A percentile compares a stretch with the other conserved stretches of the same genome.
Conservation (phyloP, 2,113 vertebrate genomes). For the Chunga burmeisteri region DNA sequence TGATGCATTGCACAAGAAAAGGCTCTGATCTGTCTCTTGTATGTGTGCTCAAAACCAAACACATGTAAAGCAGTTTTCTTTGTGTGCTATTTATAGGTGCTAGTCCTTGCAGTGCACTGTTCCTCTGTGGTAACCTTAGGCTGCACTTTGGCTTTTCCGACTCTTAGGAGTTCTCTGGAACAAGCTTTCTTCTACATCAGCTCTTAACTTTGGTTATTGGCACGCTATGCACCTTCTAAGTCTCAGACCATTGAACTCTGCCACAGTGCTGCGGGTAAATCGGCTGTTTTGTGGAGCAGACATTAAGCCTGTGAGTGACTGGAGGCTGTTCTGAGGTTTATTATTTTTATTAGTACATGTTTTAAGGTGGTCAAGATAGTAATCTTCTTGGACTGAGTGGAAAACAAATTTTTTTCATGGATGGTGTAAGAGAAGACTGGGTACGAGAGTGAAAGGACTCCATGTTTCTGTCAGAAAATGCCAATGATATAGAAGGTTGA, state of each 20-base stretch:
- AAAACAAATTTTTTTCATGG: neutral
- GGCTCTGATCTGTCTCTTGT: neutral
- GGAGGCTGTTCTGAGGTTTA: neutral
- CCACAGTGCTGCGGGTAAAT: neutral
- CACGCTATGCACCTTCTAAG: neutral
- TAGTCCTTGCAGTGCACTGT: neutral
- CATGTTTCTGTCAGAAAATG: neutral
- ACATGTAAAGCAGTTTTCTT: conserved; percentile 30
- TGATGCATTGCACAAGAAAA: neutral
- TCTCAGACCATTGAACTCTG: neutral
- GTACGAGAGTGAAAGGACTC: accelerated
- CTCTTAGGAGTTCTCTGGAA: conserved; percentile 18
- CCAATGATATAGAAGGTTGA: neutral
- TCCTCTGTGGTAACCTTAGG: conserved; percentile 17
- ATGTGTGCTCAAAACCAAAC: neutral
- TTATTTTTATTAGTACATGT: neutral
- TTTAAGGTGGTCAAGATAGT: neutral
- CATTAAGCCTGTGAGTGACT: neutral
- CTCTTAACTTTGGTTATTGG: neutral
- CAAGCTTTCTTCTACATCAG: neutral
- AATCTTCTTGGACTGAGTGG: neutral
- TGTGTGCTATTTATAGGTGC: conserved; percentile 35
- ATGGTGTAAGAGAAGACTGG: neutral
- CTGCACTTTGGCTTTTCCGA: conserved; percentile 44
- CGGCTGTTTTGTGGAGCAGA: neutral